Evolutionary conservation across 2,113 vertebrate species (phyloP).

Genomic region (Rissa tridactyla): DNA sequence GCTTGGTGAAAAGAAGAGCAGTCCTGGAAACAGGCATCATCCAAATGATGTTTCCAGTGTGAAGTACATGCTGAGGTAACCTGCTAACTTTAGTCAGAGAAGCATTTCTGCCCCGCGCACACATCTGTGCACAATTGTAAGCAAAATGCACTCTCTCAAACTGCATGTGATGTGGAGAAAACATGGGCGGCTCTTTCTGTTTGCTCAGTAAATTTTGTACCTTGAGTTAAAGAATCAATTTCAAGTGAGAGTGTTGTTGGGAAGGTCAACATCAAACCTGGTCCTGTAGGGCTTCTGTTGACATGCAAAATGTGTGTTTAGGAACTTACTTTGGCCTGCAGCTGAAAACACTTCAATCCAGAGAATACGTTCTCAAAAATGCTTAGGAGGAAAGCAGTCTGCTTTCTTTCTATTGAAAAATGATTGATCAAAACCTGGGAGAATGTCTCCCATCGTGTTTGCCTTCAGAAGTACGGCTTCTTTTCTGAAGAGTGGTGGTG

Average conservation of each 20-base stretch:
- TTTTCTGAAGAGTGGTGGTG: background rate
- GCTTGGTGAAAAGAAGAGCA: background rate
- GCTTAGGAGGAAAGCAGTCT: background rate
- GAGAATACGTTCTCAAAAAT: background rate
- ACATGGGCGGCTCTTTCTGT: background rate
- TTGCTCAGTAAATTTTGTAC: background rate
- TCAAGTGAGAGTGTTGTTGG: background rate
- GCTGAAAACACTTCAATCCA: background rate
- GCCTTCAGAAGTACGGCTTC: background rate
- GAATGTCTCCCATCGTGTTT: background rate
- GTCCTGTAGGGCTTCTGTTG: background rate
- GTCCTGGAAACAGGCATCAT: background rate
- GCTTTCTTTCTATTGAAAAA: background rate
- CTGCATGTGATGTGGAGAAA: background rate
- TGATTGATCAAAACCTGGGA: background rate
- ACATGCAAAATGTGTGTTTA: background rate
- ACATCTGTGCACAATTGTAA: background rate
- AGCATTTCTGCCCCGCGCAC: rapidly evolving
- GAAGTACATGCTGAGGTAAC: background rate
- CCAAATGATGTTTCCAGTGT: background rate
- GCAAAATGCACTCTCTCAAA: background rate
- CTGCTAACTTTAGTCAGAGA: background rate
- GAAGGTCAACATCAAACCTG: background rate
- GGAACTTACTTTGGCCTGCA: background rate
- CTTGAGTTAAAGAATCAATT: background rate